Evolutionary conservation across 2,113 vertebrate species (phyloP), one percentile per base, ranked within the genome.

Genomic region (Colaptes auratus): DNA sequence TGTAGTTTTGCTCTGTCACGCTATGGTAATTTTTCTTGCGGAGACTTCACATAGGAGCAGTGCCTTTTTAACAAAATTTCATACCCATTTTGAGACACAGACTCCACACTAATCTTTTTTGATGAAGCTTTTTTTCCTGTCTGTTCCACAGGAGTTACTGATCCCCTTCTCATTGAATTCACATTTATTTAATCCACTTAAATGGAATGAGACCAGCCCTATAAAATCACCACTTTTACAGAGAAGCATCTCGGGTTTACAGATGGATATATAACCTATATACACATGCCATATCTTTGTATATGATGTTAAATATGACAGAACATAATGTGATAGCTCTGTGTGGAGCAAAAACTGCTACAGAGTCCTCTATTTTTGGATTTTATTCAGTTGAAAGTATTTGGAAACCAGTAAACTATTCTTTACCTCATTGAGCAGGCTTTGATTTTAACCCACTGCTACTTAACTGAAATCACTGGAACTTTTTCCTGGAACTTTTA

Each of bases 1-100:
- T 93, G 27, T 84, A 59, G 3, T 76, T 88, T 96, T 90, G 44
- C 83, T 81, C 20, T 83, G 73, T 90, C 66, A 82, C 70, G 25
- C 12, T 35, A 1, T 72, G 42, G 61, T 83, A 79, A 79, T 84
- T 90, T 90, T 92, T 72, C 69, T 94, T 81, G 7, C 30, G 69
- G 35, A 71, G 42, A 35, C 60, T 86, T 84, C 31, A 28, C 0
- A 0, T 79, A 72, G 65, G 44, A 69, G 24, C 25, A 50, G 18
- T 82, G 63, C 66, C 12, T 90, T 81, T 89, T 73, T 61, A 71
- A 35, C 42, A 20, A 70, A 65, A 70, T 90, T 90, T 42, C 3
- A 0, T 70, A 55, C 31, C 39, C 24, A 20, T 94, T 95, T 94
- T 79, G 35, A 88, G 61, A 56, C 52, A 89, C 31, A 64, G 52